phyloP scores from a whole-genome alignment of 2,797 vertebrate species.

The Fistularia commersonii region DNA sequence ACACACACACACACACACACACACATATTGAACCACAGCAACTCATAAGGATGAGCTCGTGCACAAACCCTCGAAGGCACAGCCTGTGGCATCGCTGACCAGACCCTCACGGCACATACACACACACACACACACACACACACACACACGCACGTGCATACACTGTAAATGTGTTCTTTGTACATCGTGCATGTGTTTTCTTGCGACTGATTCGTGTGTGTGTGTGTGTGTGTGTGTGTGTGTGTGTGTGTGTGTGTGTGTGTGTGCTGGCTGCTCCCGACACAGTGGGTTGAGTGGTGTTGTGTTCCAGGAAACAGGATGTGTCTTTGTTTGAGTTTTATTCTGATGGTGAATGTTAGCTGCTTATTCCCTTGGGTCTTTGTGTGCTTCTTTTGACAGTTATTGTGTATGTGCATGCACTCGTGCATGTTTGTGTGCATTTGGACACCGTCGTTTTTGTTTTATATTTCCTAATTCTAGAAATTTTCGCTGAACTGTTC shows the following conservation, averaged over 20 bases:
- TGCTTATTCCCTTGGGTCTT: constrained; percentile 38
- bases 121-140: too few species aligned
- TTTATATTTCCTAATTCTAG: constrained; percentile 20
- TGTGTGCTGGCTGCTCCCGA: constrained; percentile 49
- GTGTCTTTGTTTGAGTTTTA: constrained; percentile 74
- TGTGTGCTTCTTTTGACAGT: constrained; percentile 33
- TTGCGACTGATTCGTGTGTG: constrained; percentile 1
- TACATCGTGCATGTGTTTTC: background rate
- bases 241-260: constrained; percentile 11
- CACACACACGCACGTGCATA: constrained; percentile 30
- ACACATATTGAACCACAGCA: constrained; percentile 34
- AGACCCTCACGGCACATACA: background rate
- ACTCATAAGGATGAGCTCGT: constrained; percentile 39
- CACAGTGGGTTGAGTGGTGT: constrained; percentile 52
- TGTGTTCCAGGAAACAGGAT: constrained; percentile 73
- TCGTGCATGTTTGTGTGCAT: constrained; percentile 5
- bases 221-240: constrained; percentile 3
- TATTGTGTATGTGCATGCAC: constrained; percentile 12
- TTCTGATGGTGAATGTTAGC: constrained; percentile 61
- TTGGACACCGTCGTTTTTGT: constrained; percentile 1
- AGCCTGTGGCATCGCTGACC: constrained; percentile 46
- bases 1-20: too few species aligned
- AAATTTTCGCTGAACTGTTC: constrained; percentile 14
- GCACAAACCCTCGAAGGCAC: constrained; percentile 40
- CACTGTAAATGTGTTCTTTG: constrained; percentile 36